Percentiles rank a stretch among this genome's conserved stretches.
Evolutionary conservation across 2,113 vertebrate species (phyloP).

Genomic region (Stigmatopora nigra): DNA sequence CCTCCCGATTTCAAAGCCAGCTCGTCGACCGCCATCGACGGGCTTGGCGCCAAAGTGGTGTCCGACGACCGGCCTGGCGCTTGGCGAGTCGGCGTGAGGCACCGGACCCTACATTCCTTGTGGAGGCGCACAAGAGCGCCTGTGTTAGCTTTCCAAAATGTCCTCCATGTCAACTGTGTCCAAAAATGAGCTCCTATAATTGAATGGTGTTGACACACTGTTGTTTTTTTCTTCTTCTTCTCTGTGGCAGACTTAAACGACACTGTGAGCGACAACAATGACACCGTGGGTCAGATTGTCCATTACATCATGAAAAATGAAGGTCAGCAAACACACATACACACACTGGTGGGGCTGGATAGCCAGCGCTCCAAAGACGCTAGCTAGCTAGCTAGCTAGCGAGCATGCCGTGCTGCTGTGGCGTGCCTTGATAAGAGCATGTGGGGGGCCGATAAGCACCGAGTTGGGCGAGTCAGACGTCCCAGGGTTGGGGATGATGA

Average conservation of each 20-base stretch:
- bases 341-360: no score
- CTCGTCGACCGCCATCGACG: no score
- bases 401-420: not conserved
- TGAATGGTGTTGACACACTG: not conserved
- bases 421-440: not conserved
- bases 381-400: not conserved
- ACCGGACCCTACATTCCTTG: no score
- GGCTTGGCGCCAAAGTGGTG: no score
- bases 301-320: slow-evolving; percentile 95
- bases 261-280: slow-evolving; percentile 78
- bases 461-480: slow-evolving; percentile 2
- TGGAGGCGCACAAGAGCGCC: no score
- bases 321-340: slow-evolving; percentile 78
- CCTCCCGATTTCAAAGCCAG: no score
- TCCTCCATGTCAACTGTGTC: no score
- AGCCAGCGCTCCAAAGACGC: not conserved
- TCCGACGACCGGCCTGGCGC: no score
- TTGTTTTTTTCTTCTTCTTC: slow-evolving; percentile 9
- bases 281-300: slow-evolving; percentile 90
- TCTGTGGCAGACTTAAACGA: slow-evolving; percentile 80
- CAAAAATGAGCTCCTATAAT: no score
- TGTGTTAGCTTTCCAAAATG: no score
- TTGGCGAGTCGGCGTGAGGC: no score
- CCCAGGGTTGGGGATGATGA: not conserved
- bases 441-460: not conserved